phyloP scores from a whole-genome alignment of 2,113 vertebrate genomes.

The Notiomystis cincta region DNA sequence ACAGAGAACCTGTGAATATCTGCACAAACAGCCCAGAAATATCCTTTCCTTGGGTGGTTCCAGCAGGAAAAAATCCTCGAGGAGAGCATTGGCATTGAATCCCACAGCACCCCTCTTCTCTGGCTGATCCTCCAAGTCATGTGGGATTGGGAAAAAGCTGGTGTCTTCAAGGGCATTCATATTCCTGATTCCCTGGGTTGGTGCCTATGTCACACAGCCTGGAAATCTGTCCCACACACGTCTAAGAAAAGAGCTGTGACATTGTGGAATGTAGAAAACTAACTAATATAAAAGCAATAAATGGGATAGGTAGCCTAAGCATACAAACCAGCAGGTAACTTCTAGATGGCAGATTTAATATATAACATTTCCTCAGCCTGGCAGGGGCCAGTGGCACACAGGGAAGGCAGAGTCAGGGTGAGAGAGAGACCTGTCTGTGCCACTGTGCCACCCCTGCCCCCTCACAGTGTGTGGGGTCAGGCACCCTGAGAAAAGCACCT shows the following conservation, averaged over 20 bases:
- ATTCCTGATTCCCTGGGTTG: not conserved
- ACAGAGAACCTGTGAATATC: not conserved
- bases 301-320: not conserved
- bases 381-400: not conserved
- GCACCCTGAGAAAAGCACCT: not conserved
- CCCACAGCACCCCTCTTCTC: not conserved
- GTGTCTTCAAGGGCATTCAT: not conserved
- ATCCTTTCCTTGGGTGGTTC: not conserved
- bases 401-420: not conserved
- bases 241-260: not conserved
- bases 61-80: not conserved
- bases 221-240: not conserved
- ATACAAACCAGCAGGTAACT: not conserved
- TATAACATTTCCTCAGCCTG: fast-evolving
- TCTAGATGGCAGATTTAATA: not conserved
- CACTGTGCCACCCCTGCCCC: not conserved
- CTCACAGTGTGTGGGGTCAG: fast-evolving
- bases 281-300: not conserved
- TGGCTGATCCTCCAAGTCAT: not conserved
- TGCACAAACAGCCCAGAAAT: not conserved
- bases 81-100: not conserved
- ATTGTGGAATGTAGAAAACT: not conserved
- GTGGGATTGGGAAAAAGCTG: not conserved
- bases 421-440: not conserved
- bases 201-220: not conserved